These are phyloP conservation scores for Drosophila trichaetosa DNA, from an alignment of 2,888 invertebrate genomes.

Conservation along the genomic window DNA sequence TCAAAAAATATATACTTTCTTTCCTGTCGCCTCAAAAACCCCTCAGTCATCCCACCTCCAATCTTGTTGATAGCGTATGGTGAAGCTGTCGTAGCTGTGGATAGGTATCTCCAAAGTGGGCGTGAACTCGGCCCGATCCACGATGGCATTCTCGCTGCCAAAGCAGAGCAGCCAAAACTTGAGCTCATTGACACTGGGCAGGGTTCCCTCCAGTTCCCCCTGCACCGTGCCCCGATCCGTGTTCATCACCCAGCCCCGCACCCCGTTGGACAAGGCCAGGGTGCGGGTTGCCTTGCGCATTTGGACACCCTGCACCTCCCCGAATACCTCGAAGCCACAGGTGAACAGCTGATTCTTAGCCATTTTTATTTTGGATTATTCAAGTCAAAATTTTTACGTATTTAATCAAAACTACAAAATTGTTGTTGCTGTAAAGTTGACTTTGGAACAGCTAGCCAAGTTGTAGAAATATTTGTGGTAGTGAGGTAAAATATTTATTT, in stretches of 20 bases:
- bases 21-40: not conserved
- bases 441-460: not conserved
- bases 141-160: slow-evolving; percentile 90
- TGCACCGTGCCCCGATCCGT: slow-evolving; percentile 87
- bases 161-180: slow-evolving; percentile 86
- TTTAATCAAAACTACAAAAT: not conserved
- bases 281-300: slow-evolving; percentile 86
- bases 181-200: slow-evolving; percentile 86
- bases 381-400: not conserved
- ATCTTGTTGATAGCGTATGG: slow-evolving; percentile 81
- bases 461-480: not conserved
- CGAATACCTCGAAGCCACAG: slow-evolving; percentile 77
- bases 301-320: slow-evolving; percentile 73
- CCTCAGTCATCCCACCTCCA: not conserved
- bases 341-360: slow-evolving; percentile 51
- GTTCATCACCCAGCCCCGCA: slow-evolving; percentile 89
- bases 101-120: slow-evolving; percentile 87
- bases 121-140: slow-evolving; percentile 89
- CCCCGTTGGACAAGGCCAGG: slow-evolving; percentile 85
- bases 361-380: not conserved
- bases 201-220: slow-evolving; percentile 87
- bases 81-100: slow-evolving; percentile 86
- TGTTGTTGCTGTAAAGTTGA: not conserved
- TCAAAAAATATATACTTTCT: too few relatives aligned
- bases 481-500: not conserved